Evolutionary conservation across 2,888 invertebrate genomes (phyloP).

Genomic region (Netelia virgata): DNA sequence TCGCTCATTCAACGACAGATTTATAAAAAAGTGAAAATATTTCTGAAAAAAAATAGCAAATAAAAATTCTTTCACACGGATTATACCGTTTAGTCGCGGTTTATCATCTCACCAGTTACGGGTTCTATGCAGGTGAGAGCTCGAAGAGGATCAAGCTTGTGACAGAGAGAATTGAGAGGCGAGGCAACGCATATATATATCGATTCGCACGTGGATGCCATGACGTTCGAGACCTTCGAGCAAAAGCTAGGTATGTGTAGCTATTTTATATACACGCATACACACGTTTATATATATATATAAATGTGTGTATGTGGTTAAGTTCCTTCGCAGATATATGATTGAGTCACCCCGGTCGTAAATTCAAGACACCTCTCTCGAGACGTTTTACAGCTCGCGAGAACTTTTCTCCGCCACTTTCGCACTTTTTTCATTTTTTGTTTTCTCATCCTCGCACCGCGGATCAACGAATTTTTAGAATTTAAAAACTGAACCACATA

Average conservation of each 20-base stretch:
- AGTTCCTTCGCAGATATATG: conserved; percentile 45
- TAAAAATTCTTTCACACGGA: conserved; percentile 15
- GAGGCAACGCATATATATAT: conserved; percentile 2
- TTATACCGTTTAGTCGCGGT: conserved; percentile 38
- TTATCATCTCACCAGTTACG: conserved; percentile 23
- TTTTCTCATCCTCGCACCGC: conserved; percentile 13
- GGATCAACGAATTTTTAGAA: conserved; percentile 18
- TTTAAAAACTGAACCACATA: too few relatives aligned
- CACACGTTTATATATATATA: background rate
- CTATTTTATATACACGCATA: conserved; percentile 4
- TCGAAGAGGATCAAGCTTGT: conserved; percentile 9
- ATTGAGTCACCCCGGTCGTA: conserved; percentile 61
- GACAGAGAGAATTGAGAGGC: conserved; percentile 17
- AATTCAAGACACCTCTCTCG: conserved; percentile 49
- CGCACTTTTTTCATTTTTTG: conserved; percentile 31
- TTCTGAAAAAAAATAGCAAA: background rate
- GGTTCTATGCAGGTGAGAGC: background rate
- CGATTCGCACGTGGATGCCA: conserved; percentile 33
- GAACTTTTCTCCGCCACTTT: conserved; percentile 47
- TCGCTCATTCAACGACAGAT: conserved; percentile 33
- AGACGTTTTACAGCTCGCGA: conserved; percentile 54
- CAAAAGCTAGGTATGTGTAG: background rate
- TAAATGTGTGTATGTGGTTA: conserved; percentile 17
- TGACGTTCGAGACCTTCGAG: conserved; percentile 33
- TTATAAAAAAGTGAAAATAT: conserved; percentile 26